Evolutionary conservation across 2,888 invertebrate genomes (phyloP).

Genomic region (Diaprepes abbreviatus): DNA sequence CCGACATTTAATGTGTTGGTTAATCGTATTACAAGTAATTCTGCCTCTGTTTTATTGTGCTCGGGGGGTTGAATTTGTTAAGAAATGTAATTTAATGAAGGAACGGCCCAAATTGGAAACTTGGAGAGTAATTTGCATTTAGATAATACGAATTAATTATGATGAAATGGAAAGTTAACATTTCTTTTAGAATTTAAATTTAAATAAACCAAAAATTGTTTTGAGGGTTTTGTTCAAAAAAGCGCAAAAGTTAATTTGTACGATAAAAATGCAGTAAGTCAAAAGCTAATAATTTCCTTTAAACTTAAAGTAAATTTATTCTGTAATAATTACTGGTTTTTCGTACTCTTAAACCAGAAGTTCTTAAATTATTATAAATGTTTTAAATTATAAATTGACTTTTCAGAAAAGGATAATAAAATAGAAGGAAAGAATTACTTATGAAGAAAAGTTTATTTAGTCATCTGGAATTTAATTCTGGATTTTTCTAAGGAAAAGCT

Average conservation of each 20-base stretch:
- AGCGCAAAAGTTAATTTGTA: conserved; percentile 40
- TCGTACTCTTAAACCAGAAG: background rate
- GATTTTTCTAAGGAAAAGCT: no score
- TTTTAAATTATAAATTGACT: no score
- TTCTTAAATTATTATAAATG: background rate
- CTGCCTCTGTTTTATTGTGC: conserved; percentile 22
- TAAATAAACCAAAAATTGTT: conserved; percentile 45
- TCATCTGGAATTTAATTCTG: no score
- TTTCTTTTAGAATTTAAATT: conserved; percentile 36
- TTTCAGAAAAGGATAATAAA: no score
- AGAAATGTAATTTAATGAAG: conserved; percentile 32
- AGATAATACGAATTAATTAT: conserved; percentile 41
- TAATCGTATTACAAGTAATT: conserved; percentile 18
- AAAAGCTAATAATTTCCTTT: conserved; percentile 5
- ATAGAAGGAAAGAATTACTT: no score
- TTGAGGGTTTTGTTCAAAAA: conserved; percentile 22
- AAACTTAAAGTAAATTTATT: conserved; percentile 13
- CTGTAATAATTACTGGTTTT: conserved; percentile 2
- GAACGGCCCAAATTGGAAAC: conserved; percentile 23
- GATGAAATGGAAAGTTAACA: conserved; percentile 43
- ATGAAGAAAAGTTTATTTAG: no score
- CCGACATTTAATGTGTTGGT: conserved; percentile 9
- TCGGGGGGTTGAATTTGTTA: conserved; percentile 32
- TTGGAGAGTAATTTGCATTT: conserved; percentile 40
- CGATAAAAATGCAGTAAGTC: conserved; percentile 20